phyloP scores from a whole-genome alignment of 2,113 vertebrate species.

The Lophura nycthemera region DNA sequence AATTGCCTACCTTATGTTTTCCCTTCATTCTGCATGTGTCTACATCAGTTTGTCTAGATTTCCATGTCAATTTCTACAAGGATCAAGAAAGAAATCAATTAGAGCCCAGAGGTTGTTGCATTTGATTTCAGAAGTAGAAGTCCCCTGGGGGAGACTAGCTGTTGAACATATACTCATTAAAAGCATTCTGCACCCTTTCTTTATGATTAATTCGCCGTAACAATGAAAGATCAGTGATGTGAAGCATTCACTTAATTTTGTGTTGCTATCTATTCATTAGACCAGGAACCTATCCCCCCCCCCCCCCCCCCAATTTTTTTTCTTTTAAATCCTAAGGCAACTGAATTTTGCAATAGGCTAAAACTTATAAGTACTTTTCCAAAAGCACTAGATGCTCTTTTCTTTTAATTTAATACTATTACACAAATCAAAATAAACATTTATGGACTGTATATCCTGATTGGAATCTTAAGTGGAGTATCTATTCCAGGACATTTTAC shows the following conservation, averaged over 20 bases:
- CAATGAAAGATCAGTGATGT: conserved; percentile 37
- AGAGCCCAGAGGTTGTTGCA: conserved; percentile 65
- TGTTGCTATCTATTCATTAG: conserved; percentile 47
- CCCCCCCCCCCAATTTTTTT: neutral
- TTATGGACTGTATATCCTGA: neutral
- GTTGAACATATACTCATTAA: conserved; percentile 68
- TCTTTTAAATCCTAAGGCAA: neutral
- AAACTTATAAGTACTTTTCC: neutral
- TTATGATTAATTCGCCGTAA: conserved; percentile 68
- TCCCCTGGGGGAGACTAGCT: conserved; percentile 54
- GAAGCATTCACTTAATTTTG: conserved; percentile 56
- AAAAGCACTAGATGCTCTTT: neutral
- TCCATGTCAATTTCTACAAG: conserved; percentile 97
- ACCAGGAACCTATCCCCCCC: neutral
- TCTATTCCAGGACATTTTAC: neutral
- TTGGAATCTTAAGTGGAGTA: neutral
- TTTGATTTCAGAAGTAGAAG: conserved; percentile 76
- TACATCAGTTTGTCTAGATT: conserved; percentile 96
- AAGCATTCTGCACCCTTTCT: conserved; percentile 70
- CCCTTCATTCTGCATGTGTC: conserved; percentile 99
- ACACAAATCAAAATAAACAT: neutral
- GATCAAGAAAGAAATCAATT: conserved; percentile 79
- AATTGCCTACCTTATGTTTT: conserved; percentile 93
- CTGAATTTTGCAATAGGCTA: neutral
- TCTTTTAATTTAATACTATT: neutral